phyloP scores from a whole-genome alignment of 2,888 invertebrate genomes.

The Stenodema calcarata region DNA sequence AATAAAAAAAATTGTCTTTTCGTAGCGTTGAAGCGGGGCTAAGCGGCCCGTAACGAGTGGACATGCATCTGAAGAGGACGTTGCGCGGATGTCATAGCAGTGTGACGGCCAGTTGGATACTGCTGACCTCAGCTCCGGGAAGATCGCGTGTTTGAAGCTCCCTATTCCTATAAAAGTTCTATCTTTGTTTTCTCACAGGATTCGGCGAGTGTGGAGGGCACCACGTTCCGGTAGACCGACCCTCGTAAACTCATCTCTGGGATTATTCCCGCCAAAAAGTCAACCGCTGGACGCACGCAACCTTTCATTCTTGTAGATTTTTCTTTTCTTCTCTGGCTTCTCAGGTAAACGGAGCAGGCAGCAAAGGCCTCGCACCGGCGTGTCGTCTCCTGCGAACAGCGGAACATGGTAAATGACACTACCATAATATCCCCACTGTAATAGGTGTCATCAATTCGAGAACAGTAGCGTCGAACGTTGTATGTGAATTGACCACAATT shows the following conservation, averaged over 20 bases:
- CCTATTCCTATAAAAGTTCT: neutral
- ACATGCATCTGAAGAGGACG: neutral
- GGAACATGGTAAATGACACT: neutral
- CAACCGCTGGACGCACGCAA: neutral
- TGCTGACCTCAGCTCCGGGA: slow-evolving; percentile 38
- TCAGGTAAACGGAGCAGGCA: neutral
- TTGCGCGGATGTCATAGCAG: slow-evolving; percentile 36
- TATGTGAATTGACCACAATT: too few species aligned
- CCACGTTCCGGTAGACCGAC: slow-evolving; percentile 12
- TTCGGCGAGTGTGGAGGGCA: neutral
- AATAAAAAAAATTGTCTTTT: neutral
- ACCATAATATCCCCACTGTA: too few species aligned
- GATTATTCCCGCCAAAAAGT: slow-evolving; percentile 44
- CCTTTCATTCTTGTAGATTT: neutral
- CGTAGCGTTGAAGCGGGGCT: neutral
- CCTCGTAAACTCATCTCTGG: slow-evolving; percentile 38
- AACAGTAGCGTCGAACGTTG: too few species aligned
- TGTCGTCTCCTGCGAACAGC: neutral
- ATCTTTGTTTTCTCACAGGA: neutral
- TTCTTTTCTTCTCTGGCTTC: neutral
- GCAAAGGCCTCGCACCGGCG: neutral
- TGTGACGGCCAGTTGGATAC: neutral
- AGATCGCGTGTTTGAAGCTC: neutral
- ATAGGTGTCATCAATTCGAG: too few species aligned
- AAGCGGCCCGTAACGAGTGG: slow-evolving; percentile 22